Evolutionary conservation across 2,888 invertebrate species (phyloP).

Genomic region (Thecocarcelia acutangulata): DNA sequence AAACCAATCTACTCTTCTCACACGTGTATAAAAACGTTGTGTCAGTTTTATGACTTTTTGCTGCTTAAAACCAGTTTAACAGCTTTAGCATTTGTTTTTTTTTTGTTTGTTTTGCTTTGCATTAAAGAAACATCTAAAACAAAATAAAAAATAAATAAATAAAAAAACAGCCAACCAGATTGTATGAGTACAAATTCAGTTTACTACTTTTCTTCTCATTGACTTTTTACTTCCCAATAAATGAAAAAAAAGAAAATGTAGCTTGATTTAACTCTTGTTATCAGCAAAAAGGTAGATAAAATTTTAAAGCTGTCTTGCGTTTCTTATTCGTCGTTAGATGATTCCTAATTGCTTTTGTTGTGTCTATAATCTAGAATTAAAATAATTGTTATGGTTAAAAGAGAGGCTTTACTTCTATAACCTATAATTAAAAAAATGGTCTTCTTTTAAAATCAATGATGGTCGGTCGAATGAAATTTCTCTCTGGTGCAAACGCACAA

Average conservation of each 20-base stretch:
- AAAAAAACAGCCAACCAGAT: slow-evolving; percentile 54
- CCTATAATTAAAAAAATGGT: slow-evolving; percentile 68
- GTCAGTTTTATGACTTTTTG: slow-evolving; percentile 44
- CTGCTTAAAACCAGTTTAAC: slow-evolving; percentile 56
- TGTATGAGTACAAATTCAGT: slow-evolving; percentile 21
- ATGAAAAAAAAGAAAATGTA: slow-evolving; percentile 6
- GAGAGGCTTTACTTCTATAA: slow-evolving; percentile 53
- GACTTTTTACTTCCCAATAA: slow-evolving; percentile 26
- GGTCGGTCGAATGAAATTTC: background rate
- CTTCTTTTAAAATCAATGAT: slow-evolving; percentile 37
- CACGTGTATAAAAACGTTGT: slow-evolving; percentile 1
- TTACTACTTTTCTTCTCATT: slow-evolving; percentile 30
- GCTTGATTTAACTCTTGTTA: slow-evolving; percentile 26
- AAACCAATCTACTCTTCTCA: background rate
- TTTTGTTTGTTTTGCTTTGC: slow-evolving; percentile 7
- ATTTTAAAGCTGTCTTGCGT: slow-evolving; percentile 14
- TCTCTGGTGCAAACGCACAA: slow-evolving; percentile 2
- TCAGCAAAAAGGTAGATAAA: slow-evolving; percentile 19
- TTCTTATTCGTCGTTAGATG: slow-evolving; percentile 8
- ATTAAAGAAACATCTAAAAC: slow-evolving; percentile 23
- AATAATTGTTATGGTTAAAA: slow-evolving; percentile 61
- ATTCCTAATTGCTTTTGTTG: slow-evolving; percentile 41
- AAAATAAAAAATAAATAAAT: slow-evolving; percentile 16
- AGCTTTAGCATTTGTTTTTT: slow-evolving; percentile 34
- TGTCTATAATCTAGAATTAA: slow-evolving; percentile 50